A percentile compares a stretch with the other conserved stretches of the same genome.
phyloP scores from a whole-genome alignment of 2,888 invertebrate species.

The Leptopilina drosophilae region DNA sequence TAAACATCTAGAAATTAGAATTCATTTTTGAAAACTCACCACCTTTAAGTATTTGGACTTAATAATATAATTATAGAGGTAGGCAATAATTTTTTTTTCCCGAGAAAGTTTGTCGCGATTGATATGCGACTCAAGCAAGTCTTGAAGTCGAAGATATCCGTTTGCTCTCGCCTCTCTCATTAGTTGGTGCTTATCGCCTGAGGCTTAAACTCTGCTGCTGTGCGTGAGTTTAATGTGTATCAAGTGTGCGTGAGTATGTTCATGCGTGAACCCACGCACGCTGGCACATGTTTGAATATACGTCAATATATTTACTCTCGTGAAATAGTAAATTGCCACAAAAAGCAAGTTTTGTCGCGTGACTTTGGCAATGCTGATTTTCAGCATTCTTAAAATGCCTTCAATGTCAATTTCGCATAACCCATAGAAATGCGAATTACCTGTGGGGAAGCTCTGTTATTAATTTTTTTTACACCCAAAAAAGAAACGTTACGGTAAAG shows the following conservation, averaged over 20 bases:
- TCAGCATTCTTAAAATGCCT: slow-evolving; percentile 29
- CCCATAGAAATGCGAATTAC: background rate
- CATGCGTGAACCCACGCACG: slow-evolving; percentile 64
- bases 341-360: slow-evolving; percentile 24
- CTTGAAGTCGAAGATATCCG: slow-evolving; percentile 52
- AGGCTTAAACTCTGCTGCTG: slow-evolving; percentile 61
- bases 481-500: background rate
- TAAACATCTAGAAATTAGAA: no score
- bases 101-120: slow-evolving; percentile 7
- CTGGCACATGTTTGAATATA: slow-evolving; percentile 15
- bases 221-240: slow-evolving; percentile 75
- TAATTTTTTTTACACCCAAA: background rate
- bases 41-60: no score
- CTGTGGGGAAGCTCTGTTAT: background rate
- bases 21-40: no score
- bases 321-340: background rate
- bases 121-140: slow-evolving; percentile 10
- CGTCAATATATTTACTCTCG: slow-evolving; percentile 1
- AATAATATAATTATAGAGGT: no score
- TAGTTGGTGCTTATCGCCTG: slow-evolving; percentile 72
- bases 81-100: background rate
- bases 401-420: background rate
- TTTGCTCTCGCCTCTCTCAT: slow-evolving; percentile 71
- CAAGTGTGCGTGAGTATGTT: slow-evolving; percentile 59
- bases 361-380: slow-evolving; percentile 14